Evolutionary conservation across 2,113 vertebrate genomes (phyloP).

Genomic region (Choloepus hoffmanni): DNA sequence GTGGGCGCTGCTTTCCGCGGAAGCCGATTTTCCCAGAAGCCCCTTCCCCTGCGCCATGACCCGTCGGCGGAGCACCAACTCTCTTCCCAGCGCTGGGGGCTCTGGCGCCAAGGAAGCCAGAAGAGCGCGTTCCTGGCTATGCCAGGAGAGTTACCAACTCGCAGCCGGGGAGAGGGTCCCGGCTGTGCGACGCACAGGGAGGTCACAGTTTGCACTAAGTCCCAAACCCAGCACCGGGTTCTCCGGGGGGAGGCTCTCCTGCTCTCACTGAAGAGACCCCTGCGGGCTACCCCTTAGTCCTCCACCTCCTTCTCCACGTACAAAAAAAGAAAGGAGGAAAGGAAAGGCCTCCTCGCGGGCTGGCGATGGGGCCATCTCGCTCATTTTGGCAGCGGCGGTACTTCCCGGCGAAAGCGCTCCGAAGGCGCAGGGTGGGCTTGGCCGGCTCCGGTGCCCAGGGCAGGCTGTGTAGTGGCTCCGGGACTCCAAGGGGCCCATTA

Average conservation of each 20-base stretch:
- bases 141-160: background rate
- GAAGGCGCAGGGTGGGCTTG: background rate
- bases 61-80: too few relatives aligned
- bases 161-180: background rate
- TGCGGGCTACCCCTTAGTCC: background rate
- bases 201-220: too few relatives aligned
- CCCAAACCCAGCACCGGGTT: too few relatives aligned
- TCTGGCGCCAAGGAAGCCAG: background rate
- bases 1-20: too few relatives aligned
- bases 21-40: background rate
- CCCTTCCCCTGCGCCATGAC: background rate
- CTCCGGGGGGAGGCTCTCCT: rapidly evolving
- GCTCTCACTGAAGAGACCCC: rapidly evolving
- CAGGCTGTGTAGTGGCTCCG: background rate
- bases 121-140: rapidly evolving
- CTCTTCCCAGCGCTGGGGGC: rapidly evolving
- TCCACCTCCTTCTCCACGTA: too few relatives aligned
- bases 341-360: rapidly evolving
- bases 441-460: background rate
- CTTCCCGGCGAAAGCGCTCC: rapidly evolving
- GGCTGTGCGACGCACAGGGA: too few relatives aligned
- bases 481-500: too few relatives aligned
- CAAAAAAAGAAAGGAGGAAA: background rate
- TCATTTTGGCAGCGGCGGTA: background rate
- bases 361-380: rapidly evolving